Conservation (phyloP, 2,888 invertebrate species). For the Glyphotaelius pellucidus region DNA sequence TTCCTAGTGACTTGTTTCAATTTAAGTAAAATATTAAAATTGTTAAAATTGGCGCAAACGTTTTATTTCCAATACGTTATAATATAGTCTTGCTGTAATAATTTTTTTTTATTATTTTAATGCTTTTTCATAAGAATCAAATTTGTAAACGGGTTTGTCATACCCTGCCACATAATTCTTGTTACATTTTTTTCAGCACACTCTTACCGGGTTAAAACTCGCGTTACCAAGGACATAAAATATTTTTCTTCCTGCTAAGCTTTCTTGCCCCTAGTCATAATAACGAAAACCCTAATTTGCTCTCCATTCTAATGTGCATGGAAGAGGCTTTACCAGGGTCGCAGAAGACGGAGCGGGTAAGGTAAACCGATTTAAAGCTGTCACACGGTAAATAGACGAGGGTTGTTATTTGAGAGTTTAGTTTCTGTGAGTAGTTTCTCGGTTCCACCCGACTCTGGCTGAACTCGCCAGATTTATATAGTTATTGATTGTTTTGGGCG, state of each 20-base stretch:
- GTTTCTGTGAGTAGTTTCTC: neutral
- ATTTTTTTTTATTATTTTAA: too few relatives aligned
- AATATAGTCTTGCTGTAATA: too few relatives aligned
- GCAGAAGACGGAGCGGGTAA: conserved; percentile 34
- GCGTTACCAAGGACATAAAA: neutral
- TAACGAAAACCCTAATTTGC: conserved; percentile 53
- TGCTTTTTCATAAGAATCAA: too few relatives aligned
- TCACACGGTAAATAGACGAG: conserved; percentile 57
- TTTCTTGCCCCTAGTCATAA: neutral
- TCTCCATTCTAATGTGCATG: conserved; percentile 52
- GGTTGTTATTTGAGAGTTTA: conserved; percentile 53
- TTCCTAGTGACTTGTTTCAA: too few relatives aligned
- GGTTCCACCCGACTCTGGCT: conserved; percentile 37
- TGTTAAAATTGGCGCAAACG: too few relatives aligned
- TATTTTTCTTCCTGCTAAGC: neutral
- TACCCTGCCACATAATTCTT: too few relatives aligned
- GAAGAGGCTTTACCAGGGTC: conserved; percentile 54
- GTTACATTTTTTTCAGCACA: too few relatives aligned
- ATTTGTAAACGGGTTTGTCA: too few relatives aligned
- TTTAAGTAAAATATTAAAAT: too few relatives aligned
- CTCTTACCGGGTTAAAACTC: too few relatives aligned
- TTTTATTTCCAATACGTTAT: too few relatives aligned
- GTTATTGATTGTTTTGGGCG: conserved; percentile 54
- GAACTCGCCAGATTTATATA: conserved; percentile 55
- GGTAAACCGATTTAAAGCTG: conserved; percentile 54